Percentiles rank a stretch among this genome's conserved stretches.
Conservation (phyloP, 1,140 invertebrate genomes). For the Caenorhabditis briggsae region DNA sequence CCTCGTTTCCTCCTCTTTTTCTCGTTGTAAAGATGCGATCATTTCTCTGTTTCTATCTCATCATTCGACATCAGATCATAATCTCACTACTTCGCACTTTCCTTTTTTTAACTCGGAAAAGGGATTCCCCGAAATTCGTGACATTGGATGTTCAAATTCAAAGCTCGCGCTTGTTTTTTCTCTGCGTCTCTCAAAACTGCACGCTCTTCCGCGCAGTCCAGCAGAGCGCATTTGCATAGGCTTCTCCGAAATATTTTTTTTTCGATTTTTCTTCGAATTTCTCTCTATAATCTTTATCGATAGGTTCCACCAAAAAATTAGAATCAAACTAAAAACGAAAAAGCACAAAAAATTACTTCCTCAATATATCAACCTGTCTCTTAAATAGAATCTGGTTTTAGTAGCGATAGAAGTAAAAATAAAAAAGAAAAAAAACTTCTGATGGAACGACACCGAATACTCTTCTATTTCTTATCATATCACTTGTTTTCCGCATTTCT, state of each 20-base stretch:
- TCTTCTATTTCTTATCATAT: not conserved
- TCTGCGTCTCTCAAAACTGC: not conserved
- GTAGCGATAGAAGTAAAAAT: not conserved
- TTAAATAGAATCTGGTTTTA: constrained; percentile 5
- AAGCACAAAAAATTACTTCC: not conserved
- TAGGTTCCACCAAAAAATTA: not conserved
- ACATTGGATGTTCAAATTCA: too few relatives aligned
- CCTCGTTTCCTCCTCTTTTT: not conserved
- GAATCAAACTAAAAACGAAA: not conserved
- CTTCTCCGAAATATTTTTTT: not conserved
- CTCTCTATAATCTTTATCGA: not conserved
- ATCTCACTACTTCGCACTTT: constrained; percentile 20
- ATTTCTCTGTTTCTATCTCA: not conserved
- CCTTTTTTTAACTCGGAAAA: not conserved
- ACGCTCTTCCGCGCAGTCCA: not conserved
- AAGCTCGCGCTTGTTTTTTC: not conserved
- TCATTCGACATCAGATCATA: not conserved
- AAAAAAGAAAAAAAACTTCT: not conserved
- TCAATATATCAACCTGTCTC: not conserved
- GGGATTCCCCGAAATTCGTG: not conserved
- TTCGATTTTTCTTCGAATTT: not conserved
- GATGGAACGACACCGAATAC: not conserved
- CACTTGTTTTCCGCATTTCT: not conserved
- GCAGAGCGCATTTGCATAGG: not conserved
- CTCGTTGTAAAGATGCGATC: constrained; percentile 31